phyloP scores from a whole-genome alignment of 1,140 invertebrate genomes.

The Aphis craccivora region DNA sequence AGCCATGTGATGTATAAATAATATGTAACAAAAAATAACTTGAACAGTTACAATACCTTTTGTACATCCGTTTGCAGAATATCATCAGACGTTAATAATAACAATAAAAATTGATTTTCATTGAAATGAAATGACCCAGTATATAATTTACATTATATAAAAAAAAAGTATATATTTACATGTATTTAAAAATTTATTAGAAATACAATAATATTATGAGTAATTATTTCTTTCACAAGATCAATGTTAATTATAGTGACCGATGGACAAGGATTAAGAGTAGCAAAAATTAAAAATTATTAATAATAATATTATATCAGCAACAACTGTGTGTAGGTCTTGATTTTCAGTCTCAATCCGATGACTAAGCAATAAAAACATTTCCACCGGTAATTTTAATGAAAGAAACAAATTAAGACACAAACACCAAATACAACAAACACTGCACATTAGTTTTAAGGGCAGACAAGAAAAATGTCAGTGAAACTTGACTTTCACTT shows the following conservation, averaged over 20 bases:
- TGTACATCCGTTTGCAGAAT: too few species aligned
- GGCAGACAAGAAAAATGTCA: background rate
- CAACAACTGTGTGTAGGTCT: background rate
- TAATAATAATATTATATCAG: background rate
- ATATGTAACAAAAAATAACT: too few species aligned
- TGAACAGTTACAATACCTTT: too few species aligned
- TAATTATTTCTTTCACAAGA: slow-evolving; percentile 17
- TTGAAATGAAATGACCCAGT: background rate
- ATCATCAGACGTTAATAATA: too few species aligned
- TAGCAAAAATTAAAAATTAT: slow-evolving; percentile 1
- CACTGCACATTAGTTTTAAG: background rate
- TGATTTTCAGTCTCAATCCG: background rate
- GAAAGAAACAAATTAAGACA: background rate
- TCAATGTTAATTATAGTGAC: background rate
- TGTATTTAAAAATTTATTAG: slow-evolving; percentile 29
- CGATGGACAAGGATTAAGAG: background rate
- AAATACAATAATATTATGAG: slow-evolving; percentile 8
- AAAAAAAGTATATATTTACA: slow-evolving; percentile 40
- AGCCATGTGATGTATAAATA: too few species aligned
- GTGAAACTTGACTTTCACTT: background rate
- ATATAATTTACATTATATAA: slow-evolving; percentile 25
- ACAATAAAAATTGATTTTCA: background rate
- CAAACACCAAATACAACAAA: background rate
- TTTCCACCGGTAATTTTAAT: background rate
- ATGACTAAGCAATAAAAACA: background rate